phyloP scores from a whole-genome alignment of 2,888 invertebrate genomes.

The Alsophila aescularia region DNA sequence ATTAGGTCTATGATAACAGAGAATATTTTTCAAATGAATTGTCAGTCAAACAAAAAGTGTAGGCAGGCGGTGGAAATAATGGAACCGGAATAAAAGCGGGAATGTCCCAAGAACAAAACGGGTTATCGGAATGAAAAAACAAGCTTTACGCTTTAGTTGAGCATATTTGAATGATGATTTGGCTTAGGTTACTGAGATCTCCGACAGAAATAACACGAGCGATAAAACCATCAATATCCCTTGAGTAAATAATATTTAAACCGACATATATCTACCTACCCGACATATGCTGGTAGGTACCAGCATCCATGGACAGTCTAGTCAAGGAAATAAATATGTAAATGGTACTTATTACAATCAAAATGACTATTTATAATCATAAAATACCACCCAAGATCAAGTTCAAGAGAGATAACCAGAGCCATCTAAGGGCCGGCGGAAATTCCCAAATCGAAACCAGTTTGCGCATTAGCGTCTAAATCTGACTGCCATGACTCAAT shows the following conservation, averaged over 20 bases:
- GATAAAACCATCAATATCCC: not conserved
- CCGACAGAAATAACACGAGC: not conserved
- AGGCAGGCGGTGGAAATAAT: constrained; percentile 15
- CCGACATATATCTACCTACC: too few species aligned
- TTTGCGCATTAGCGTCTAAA: constrained; percentile 21
- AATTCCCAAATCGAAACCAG: constrained; percentile 34
- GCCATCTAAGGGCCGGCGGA: constrained; percentile 25
- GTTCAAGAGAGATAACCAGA: constrained; percentile 15
- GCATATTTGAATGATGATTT: not conserved
- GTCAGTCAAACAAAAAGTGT: constrained; percentile 11
- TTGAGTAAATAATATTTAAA: too few species aligned
- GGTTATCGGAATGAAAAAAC: constrained; percentile 15
- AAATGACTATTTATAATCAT: not conserved
- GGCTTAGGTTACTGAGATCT: constrained; percentile 1
- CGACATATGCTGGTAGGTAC: too few species aligned
- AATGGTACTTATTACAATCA: not conserved
- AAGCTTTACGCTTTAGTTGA: constrained; percentile 1
- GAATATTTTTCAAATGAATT: constrained; percentile 7
- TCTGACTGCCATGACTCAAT: constrained; percentile 19
- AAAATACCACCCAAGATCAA: constrained; percentile 17
- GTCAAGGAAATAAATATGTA: too few species aligned
- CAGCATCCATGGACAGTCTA: too few species aligned
- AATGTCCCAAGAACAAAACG: constrained; percentile 15
- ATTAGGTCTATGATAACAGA: too few species aligned
- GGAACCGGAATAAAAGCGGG: constrained; percentile 18